These are phyloP conservation scores for Megalonaias nervosa DNA, from an alignment of 1,140 invertebrate genomes.

Conservation along the genomic window DNA sequence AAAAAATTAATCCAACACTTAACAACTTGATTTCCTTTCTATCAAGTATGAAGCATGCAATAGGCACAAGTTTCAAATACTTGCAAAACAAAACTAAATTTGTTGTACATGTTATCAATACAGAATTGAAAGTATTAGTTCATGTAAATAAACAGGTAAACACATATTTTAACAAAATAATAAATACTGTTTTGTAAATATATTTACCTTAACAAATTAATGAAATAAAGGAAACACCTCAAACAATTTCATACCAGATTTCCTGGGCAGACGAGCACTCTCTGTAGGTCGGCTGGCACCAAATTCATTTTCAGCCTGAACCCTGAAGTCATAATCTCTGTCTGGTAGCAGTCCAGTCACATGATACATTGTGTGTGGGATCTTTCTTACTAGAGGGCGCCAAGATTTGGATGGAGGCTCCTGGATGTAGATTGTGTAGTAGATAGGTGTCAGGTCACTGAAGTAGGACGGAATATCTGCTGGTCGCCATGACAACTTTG, in stretches of 20 bases:
- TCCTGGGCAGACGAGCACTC: conserved; percentile 45
- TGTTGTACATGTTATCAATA: too few relatives aligned
- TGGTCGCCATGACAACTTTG: conserved; percentile 61
- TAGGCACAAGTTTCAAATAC: too few relatives aligned
- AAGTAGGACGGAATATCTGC: conserved; percentile 57
- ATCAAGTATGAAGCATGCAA: too few relatives aligned
- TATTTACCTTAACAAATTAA: too few relatives aligned
- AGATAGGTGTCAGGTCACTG: conserved; percentile 43
- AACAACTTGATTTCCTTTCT: too few relatives aligned
- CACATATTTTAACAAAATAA: too few relatives aligned
- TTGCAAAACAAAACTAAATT: too few relatives aligned
- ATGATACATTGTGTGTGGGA: conserved; percentile 78
- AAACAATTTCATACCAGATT: conserved; percentile 39
- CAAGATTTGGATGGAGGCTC: conserved; percentile 55
- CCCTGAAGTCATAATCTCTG: conserved; percentile 91
- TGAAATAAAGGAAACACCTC: neutral
- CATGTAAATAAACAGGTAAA: too few relatives aligned
- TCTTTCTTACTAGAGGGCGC: conserved; percentile 51
- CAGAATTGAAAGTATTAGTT: too few relatives aligned
- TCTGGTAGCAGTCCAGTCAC: conserved; percentile 94
- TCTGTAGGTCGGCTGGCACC: conserved; percentile 62
- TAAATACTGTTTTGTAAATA: too few relatives aligned
- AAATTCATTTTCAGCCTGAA: conserved; percentile 94
- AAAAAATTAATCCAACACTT: too few relatives aligned
- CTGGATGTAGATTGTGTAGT: conserved; percentile 55